Conservation (phyloP, 2,113 vertebrate genomes). For the Nannobrachium achirus region DNA sequence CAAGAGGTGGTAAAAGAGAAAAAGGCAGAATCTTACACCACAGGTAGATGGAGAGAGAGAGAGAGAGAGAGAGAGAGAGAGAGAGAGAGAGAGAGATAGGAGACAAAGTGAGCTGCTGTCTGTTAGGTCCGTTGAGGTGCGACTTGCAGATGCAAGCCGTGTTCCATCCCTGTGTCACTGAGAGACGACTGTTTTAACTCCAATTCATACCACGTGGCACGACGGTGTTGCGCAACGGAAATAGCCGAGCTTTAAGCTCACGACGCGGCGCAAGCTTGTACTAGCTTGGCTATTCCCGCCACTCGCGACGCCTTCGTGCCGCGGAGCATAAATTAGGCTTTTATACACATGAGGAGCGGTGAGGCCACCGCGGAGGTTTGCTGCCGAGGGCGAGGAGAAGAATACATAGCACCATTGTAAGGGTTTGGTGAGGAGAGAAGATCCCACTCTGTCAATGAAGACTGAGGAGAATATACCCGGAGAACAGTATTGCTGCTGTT, state of each 20-base stretch:
- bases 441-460: constrained; percentile 72
- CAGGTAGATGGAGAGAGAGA: constrained; percentile 70
- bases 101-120: constrained; percentile 81
- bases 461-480: constrained; percentile 72
- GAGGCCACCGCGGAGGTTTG: constrained; percentile 79
- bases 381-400: constrained; percentile 50
- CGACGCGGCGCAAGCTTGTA: too few species aligned
- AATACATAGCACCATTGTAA: constrained; percentile 78
- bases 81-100: constrained; percentile 64
- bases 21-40: constrained; percentile 51
- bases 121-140: constrained; percentile 94
- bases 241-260: too few species aligned
- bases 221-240: too few species aligned
- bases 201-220: too few species aligned
- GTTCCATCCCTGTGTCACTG: constrained; percentile 84
- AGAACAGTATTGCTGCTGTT: constrained; percentile 86
- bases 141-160: constrained; percentile 65
- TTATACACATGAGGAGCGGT: constrained; percentile 81
- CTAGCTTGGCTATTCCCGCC: too few species aligned
- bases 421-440: constrained; percentile 66
- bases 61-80: constrained; percentile 75
- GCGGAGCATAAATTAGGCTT: too few species aligned
- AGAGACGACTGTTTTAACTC: constrained; percentile 76
- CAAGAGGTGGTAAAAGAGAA: constrained; percentile 39
- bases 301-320: too few species aligned